These are phyloP conservation scores for Congeria kusceri DNA, from an alignment of 2,888 invertebrate species.

Conservation along the genomic window DNA sequence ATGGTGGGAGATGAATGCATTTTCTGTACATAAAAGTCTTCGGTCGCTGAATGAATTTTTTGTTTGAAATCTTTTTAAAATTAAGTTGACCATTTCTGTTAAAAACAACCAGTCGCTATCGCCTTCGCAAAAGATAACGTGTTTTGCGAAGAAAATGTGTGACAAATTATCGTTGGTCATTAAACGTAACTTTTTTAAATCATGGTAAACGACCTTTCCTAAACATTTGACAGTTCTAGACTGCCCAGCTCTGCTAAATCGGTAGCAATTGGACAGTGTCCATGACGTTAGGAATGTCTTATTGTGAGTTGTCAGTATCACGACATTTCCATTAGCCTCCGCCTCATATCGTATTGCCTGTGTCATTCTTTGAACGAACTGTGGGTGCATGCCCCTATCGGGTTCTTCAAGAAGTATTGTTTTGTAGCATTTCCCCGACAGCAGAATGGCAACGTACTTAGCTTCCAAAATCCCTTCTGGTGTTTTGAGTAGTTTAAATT, in stretches of 20 bases:
- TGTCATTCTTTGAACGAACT: constrained; percentile 49
- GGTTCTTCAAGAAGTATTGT: constrained; percentile 53
- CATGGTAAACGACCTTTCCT: neutral
- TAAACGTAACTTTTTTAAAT: constrained; percentile 12
- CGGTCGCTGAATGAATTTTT: neutral
- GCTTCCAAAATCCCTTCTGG: constrained; percentile 58
- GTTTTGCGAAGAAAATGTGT: constrained; percentile 12
- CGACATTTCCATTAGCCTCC: constrained; percentile 13
- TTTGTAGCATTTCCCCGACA: constrained; percentile 26
- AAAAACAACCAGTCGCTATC: constrained; percentile 17
- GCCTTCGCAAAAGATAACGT: constrained; percentile 24
- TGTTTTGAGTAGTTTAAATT: constrained; percentile 24
- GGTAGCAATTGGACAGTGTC: neutral
- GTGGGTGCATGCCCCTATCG: constrained; percentile 61
- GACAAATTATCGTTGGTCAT: constrained; percentile 15
- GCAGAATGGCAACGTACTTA: constrained; percentile 20
- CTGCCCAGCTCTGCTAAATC: too few relatives aligned
- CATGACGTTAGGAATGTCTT: constrained; percentile 14
- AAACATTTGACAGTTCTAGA: neutral
- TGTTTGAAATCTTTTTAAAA: neutral
- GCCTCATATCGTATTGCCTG: neutral
- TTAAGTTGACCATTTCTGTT: neutral
- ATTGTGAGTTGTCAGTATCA: constrained; percentile 39
- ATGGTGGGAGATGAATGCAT: too few relatives aligned
- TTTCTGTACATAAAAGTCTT: too few relatives aligned